Evolutionary conservation across 2,888 invertebrate genomes (phyloP).

Genomic region (Eupithecia subfuscata): DNA sequence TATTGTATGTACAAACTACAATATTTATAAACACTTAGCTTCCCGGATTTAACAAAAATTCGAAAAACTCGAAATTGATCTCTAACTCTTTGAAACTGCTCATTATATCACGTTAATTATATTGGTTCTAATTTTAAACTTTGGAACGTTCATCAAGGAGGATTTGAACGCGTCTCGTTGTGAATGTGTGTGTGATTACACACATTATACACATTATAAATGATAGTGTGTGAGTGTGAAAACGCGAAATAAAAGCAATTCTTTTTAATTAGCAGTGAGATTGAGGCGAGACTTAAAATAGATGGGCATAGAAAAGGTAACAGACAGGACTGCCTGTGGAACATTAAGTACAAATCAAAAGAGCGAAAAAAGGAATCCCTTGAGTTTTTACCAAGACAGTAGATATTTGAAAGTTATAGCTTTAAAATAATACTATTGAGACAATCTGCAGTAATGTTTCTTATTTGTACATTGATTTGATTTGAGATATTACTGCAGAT

Average conservation of each 20-base stretch:
- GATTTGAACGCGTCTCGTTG: constrained; percentile 71
- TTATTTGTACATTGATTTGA: too few relatives aligned
- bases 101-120: constrained; percentile 59
- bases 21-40: constrained; percentile 5
- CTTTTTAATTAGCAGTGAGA: constrained; percentile 80
- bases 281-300: constrained; percentile 73
- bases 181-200: constrained; percentile 34
- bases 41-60: constrained; percentile 19
- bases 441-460: too few relatives aligned
- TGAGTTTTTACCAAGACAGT: not conserved
- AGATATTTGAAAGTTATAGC: not conserved
- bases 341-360: not conserved
- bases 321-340: constrained; percentile 19
- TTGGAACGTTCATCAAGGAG: constrained; percentile 63
- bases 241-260: constrained; percentile 83
- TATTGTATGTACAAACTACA: not conserved
- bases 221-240: constrained; percentile 66
- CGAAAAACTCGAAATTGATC: constrained; percentile 34
- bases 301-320: constrained; percentile 47
- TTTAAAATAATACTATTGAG: not conserved
- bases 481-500: too few relatives aligned
- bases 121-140: constrained; percentile 63
- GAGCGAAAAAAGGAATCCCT: not conserved
- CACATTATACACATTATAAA: constrained; percentile 11
- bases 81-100: constrained; percentile 44